Percentiles rank a stretch among this genome's conserved stretches.
phyloP scores from a whole-genome alignment of 2,113 vertebrate genomes.

The Podarcis muralis region DNA sequence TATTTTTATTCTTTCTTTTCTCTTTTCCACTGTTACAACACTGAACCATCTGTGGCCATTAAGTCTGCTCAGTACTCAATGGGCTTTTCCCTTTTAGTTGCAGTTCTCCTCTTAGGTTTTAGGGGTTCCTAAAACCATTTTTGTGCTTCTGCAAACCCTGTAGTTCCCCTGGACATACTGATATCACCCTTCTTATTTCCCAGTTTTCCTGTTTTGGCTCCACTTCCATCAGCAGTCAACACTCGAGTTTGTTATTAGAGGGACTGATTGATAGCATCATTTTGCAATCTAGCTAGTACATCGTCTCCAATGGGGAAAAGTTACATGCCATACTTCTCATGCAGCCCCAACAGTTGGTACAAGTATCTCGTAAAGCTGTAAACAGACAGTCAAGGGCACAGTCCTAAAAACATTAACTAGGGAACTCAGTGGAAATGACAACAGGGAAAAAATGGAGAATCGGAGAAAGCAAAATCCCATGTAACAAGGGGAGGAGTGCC shows the following conservation, averaged over 20 bases:
- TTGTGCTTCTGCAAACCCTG: not conserved
- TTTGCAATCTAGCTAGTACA: not conserved
- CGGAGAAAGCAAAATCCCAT: not conserved
- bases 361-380: not conserved
- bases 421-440: not conserved
- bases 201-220: not conserved
- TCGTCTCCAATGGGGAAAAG: not conserved
- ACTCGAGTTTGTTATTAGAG: not conserved
- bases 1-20: not conserved
- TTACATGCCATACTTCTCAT: not conserved
- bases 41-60: not conserved
- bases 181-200: not conserved
- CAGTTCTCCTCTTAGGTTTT: not conserved
- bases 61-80: not conserved
- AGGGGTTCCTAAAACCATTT: too few species aligned
- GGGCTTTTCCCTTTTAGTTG: not conserved
- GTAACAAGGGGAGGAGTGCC: not conserved
- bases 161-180: not conserved
- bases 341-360: not conserved
- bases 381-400: not conserved
- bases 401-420: not conserved
- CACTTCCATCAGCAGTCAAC: not conserved
- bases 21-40: not conserved
- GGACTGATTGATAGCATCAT: not conserved
- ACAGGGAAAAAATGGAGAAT: not conserved